phyloP scores from a whole-genome alignment of 2,113 vertebrate genomes.

The Ciconia stormi region DNA sequence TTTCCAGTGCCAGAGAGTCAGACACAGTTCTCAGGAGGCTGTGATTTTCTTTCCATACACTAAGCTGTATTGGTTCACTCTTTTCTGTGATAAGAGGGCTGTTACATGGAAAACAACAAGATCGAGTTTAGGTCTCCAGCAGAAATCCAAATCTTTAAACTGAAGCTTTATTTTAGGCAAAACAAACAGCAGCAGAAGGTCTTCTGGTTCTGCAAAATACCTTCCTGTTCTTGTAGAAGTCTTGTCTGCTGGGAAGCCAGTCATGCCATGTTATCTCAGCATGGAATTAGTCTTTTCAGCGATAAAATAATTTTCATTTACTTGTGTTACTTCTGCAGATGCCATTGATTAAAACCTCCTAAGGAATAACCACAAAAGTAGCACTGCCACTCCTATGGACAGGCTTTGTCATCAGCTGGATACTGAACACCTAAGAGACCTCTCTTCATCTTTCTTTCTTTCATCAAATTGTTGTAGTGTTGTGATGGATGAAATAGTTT shows the following conservation, averaged over 20 bases:
- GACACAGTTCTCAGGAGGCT: not conserved
- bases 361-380: not conserved
- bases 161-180: not conserved
- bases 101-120: not conserved
- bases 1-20: not conserved
- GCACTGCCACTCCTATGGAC: not conserved
- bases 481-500: conserved; percentile 1
- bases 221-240: not conserved
- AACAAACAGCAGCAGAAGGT: not conserved
- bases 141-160: not conserved
- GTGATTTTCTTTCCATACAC: not conserved
- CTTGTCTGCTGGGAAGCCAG: not conserved
- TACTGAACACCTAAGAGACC: not conserved
- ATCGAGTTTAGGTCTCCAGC: not conserved
- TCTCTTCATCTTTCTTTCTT: not conserved
- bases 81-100: not conserved
- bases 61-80: not conserved
- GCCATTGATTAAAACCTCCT: not conserved
- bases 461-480: not conserved
- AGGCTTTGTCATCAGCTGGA: not conserved
- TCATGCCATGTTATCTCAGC: not conserved
- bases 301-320: not conserved
- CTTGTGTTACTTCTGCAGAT: not conserved
- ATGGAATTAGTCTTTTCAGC: not conserved
- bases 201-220: not conserved